Evolutionary conservation across 2,797 vertebrate genomes (phyloP), one percentile per base, ranked within the genome.

Genomic region (Propithecus perrieri): DNA sequence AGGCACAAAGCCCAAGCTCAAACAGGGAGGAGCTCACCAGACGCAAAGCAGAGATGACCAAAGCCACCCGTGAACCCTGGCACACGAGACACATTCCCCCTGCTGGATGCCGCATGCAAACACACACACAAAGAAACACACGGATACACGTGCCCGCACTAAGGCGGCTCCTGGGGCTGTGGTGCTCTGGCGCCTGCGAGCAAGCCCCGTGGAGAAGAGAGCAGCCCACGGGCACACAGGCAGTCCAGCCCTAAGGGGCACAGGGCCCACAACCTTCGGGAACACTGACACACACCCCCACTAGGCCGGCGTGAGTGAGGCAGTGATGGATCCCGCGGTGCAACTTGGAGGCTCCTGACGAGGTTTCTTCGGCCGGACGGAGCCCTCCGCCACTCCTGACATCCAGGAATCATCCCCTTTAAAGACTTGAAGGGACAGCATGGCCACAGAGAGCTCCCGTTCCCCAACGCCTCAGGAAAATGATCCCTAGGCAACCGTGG

Each of bases 241-340:
- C 41, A 33, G 71, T 14, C 41, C 41, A 43, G 26, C 28, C 71
- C 71, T 72, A 26, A 30, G 8, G 14, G 41, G 14, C 38, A 72
- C 41, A 9, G 41, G 71, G 15, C 9, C 30, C 9, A n/a, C 30
- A 22, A 50, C 30, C 18, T 76, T n/a, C 6, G 10, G 30, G 46
- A 46, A 50, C 43, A n/a, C 17, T 48, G 43, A n/a, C 1, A 5
- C 0, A 0, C 9, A 33, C 74, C n/a, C 46, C 0, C 1, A 12
- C 30, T 7, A 13, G 10, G 33, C 15, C 15, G 63, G 46, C 0
- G 14, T 26, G 24, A 7, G 12, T 28, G 30, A 75, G 9, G 17
- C 74, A 20, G 17, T 2, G 17, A 22, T 50, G 30, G 30, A 50
- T 50, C 18, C 74, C 46, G 1, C 1, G 5, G 72, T 20, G 10